Evolutionary conservation across 2,113 vertebrate species (phyloP).

Genomic region (Felis catus): F.catus_Fca126_mat1.0 CM031423.1:85242501-85243000

Average conservation of each 20-base stretch:
- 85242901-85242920: neutral
- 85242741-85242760: neutral
- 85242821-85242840: neutral
- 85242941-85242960: neutral
- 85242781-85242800: neutral
- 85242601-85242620: neutral
- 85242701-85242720: neutral
- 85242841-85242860: rapidly evolving
- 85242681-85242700: neutral
- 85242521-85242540: neutral
- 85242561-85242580: neutral
- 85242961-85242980: neutral
- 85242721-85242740: neutral
- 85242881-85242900: neutral
- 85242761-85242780: rapidly evolving
- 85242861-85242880: neutral
- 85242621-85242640: neutral
- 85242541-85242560: neutral
- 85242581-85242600: too few species aligned
- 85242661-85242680: neutral
- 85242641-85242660: neutral
- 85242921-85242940: neutral
- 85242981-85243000: neutral
- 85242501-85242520: neutral
- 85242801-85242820: neutral